Percentiles rank a stretch among this genome's conserved stretches.
Conservation (phyloP, 2,888 invertebrate genomes). For the Standfussiana lucernea region DNA sequence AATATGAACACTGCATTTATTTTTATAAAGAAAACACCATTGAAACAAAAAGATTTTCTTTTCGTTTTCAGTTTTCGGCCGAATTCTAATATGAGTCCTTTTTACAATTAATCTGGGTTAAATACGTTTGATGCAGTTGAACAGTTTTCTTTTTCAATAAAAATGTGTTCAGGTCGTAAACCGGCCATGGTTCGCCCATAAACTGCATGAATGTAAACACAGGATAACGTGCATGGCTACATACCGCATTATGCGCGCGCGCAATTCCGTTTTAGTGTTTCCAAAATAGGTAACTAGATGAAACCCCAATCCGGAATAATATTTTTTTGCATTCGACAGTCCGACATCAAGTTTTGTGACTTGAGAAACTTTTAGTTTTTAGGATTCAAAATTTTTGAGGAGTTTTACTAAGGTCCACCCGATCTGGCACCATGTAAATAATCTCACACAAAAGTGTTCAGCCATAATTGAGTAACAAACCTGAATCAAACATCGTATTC, state of each 20-base stretch:
- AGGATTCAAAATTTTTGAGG: neutral
- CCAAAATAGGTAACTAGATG: constrained; percentile 66
- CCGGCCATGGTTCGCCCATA: constrained; percentile 62
- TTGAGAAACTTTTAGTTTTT: neutral
- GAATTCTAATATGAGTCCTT: neutral
- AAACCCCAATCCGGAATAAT: constrained; percentile 5
- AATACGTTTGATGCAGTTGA: constrained; percentile 8
- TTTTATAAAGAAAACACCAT: neutral
- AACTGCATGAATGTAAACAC: constrained; percentile 72
- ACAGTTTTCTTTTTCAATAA: constrained; percentile 22
- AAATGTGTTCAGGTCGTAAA: constrained; percentile 63
- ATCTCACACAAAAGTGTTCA: neutral
- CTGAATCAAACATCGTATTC: neutral
- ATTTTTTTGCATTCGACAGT: neutral
- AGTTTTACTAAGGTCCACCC: neutral
- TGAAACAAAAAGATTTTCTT: neutral
- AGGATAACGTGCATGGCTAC: constrained; percentile 59
- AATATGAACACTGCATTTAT: neutral
- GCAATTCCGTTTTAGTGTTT: constrained; percentile 65
- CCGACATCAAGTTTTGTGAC: no score
- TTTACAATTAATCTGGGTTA: constrained; percentile 9
- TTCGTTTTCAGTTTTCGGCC: neutral
- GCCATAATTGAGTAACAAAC: neutral
- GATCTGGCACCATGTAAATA: neutral
- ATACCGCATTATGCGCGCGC: constrained; percentile 56